Evolutionary conservation across 2,888 invertebrate species (phyloP).

Genomic region (Strigamia transsilvanica): DNA sequence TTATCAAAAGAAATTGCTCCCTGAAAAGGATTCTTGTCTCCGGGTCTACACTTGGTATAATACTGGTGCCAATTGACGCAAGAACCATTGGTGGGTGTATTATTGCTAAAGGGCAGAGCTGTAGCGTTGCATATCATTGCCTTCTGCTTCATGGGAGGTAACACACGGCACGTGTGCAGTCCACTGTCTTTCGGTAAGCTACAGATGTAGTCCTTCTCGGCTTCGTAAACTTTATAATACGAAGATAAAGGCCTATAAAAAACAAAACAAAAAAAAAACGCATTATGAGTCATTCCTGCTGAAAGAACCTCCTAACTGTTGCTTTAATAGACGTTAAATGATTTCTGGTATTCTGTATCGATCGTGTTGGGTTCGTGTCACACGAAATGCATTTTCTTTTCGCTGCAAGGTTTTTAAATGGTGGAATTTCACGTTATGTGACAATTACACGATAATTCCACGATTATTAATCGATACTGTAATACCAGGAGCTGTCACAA

Average conservation of each 20-base stretch:
- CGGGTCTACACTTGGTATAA: conserved; percentile 92
- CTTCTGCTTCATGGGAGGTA: conserved; percentile 80
- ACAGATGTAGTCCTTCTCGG: conserved; percentile 92
- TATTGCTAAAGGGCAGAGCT: conserved; percentile 67
- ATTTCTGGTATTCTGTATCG: background rate
- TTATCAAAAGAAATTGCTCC: conserved; percentile 99
- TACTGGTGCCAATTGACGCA: conserved; percentile 99
- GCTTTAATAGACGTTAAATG: conserved; percentile 17
- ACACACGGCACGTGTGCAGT: conserved; percentile 84
- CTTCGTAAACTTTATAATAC: conserved; percentile 75
- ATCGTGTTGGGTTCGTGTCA: conserved; percentile 3
- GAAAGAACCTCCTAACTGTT: background rate
- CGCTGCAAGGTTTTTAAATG: background rate
- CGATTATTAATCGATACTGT: background rate
- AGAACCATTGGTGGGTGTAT: conserved; percentile 68
- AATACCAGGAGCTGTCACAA: background rate
- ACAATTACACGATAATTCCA: background rate
- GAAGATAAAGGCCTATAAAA: conserved; percentile 71
- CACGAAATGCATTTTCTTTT: background rate
- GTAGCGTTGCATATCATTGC: conserved; percentile 80
- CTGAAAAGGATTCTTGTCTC: conserved; percentile 96
- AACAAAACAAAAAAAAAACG: background rate
- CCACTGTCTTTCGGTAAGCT: conserved; percentile 91
- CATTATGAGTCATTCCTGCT: background rate
- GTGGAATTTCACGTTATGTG: background rate